Percentiles rank a stretch among this genome's conserved stretches.
phyloP scores from a whole-genome alignment of 2,888 invertebrate species.

The Caenorhabditis afra region DNA sequence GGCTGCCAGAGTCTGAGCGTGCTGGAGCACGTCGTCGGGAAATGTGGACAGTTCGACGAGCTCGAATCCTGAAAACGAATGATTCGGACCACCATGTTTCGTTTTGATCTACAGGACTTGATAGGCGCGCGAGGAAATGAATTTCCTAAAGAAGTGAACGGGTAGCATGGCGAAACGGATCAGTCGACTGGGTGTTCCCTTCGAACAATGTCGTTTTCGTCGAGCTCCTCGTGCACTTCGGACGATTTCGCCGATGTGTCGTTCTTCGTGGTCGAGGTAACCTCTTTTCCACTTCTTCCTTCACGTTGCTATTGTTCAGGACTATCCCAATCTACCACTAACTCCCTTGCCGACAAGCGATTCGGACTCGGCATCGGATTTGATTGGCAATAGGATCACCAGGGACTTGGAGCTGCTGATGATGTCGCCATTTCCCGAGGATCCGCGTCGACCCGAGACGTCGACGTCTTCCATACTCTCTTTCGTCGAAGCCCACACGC shows the following conservation, averaged over 20 bases:
- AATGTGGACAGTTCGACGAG: conserved; percentile 81
- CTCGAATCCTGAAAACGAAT: conserved; percentile 80
- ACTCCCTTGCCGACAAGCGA: conserved; percentile 31
- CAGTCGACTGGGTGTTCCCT: conserved; percentile 8
- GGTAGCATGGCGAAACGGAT: not conserved
- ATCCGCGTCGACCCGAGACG: conserved; percentile 27
- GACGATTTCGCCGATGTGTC: conserved; percentile 14
- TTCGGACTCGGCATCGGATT: not conserved
- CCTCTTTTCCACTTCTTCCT: not conserved
- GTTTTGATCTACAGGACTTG: not conserved
- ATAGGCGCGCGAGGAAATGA: not conserved
- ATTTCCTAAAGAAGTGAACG: not conserved
- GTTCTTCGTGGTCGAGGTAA: conserved; percentile 23
- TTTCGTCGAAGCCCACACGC: not conserved
- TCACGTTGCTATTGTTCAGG: conserved; percentile 2
- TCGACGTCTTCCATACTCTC: conserved; percentile 45
- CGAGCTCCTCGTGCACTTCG: conserved; percentile 21
- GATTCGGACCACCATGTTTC: not conserved
- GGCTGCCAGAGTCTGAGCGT: conserved; percentile 76
- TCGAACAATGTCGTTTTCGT: conserved; percentile 28
- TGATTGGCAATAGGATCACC: not conserved
- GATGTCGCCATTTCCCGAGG: not conserved
- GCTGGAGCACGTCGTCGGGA: conserved; percentile 79
- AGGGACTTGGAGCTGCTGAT: not conserved
- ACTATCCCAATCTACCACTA: conserved; percentile 2